Conservation (phyloP, 2,888 invertebrate species). For the Tinea trinotella region DNA sequence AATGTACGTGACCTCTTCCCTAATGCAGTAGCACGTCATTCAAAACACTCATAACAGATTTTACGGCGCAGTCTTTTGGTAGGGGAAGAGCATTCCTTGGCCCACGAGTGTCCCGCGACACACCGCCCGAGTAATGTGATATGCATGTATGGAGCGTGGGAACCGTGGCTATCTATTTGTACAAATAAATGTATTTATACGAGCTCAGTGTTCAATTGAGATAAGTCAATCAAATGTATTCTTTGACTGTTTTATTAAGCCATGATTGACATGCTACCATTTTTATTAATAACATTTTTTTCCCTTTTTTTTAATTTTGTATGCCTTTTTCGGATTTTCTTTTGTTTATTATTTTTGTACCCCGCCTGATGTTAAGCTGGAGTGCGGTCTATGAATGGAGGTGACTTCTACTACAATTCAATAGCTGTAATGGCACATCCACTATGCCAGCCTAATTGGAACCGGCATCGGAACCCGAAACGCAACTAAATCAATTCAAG, state of each 20-base stretch:
- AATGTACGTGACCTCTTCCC: slow-evolving; percentile 44
- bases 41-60: slow-evolving; percentile 57
- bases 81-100: slow-evolving; percentile 16
- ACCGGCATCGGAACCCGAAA: too few species aligned
- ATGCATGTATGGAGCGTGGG: background rate
- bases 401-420: too few species aligned
- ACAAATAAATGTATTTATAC: slow-evolving; percentile 1
- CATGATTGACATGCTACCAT: background rate
- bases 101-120: slow-evolving; percentile 4
- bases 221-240: slow-evolving; percentile 8
- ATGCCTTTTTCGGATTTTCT: too few species aligned
- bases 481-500: too few species aligned
- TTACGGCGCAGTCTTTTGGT: slow-evolving; percentile 26
- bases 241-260: background rate
- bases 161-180: background rate
- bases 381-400: too few species aligned
- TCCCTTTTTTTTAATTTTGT: too few species aligned
- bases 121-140: slow-evolving; percentile 2
- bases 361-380: too few species aligned
- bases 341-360: too few species aligned
- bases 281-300: background rate
- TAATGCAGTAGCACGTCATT: slow-evolving; percentile 55
- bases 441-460: too few species aligned
- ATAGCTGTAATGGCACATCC: too few species aligned
- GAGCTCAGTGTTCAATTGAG: background rate